These are phyloP conservation scores for Drosophila seguyi DNA, from an alignment of 1,140 invertebrate genomes.

Conservation along the genomic window DNA sequence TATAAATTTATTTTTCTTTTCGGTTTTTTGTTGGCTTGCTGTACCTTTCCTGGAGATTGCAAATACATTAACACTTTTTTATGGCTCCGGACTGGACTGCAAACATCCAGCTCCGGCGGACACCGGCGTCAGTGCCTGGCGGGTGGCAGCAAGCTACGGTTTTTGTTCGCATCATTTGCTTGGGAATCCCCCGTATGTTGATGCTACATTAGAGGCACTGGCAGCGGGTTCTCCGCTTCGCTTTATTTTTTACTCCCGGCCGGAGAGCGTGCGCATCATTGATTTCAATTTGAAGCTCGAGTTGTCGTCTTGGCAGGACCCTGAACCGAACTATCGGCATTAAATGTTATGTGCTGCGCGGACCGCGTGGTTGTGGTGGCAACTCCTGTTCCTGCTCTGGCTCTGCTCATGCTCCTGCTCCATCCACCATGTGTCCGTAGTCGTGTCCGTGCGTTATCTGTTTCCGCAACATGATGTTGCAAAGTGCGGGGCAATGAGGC, in stretches of 20 bases:
- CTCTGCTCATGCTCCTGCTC: conserved; percentile 13
- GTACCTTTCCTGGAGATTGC: conserved; percentile 51
- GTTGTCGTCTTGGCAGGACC: conserved; percentile 62
- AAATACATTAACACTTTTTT: conserved; percentile 79
- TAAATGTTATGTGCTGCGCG: conserved; percentile 78
- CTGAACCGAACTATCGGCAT: conserved; percentile 71
- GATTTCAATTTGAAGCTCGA: conserved; percentile 82
- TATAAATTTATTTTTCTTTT: conserved; percentile 16
- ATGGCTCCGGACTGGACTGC: conserved; percentile 43
- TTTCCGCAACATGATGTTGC: conserved; percentile 82
- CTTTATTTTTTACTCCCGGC: conserved; percentile 37
- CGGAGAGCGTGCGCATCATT: conserved; percentile 79
- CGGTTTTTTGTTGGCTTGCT: conserved; percentile 10
- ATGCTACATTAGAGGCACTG: conserved; percentile 73
- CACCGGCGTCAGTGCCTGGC: conserved; percentile 63
- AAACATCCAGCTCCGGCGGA: conserved; percentile 24
- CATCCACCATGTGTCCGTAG: conserved; percentile 56
- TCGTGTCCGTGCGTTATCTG: conserved; percentile 80
- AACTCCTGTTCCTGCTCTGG: neutral
- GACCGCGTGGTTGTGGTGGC: conserved; percentile 11
- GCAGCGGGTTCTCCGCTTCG: neutral
- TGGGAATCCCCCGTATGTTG: conserved; percentile 54
- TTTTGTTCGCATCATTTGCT: conserved; percentile 78
- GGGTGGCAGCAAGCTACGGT: conserved; percentile 49
- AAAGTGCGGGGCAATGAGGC: conserved; percentile 57